Conservation (phyloP, 2,888 invertebrate genomes). For the Cantharis nigra region DNA sequence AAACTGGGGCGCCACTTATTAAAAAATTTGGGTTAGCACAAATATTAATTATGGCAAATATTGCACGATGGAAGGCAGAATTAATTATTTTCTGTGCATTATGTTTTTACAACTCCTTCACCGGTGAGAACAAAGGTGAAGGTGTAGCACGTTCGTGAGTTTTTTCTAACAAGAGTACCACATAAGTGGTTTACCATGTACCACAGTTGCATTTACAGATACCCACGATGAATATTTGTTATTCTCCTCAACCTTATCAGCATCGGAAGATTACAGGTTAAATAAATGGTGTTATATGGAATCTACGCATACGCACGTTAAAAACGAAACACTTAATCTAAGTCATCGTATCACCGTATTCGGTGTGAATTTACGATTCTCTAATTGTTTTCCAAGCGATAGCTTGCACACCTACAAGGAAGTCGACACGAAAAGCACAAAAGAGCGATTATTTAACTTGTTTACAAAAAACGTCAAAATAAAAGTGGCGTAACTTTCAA, state of each 20-base stretch:
- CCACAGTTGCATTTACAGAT: slow-evolving; percentile 37
- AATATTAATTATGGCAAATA: not conserved
- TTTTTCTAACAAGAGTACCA: slow-evolving; percentile 29
- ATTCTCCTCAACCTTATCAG: slow-evolving; percentile 34
- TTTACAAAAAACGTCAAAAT: not conserved
- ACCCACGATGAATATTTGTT: slow-evolving; percentile 35
- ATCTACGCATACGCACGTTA: slow-evolving; percentile 16
- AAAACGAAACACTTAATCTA: slow-evolving; percentile 16
- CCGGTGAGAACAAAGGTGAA: slow-evolving; percentile 27
- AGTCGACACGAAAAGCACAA: not conserved
- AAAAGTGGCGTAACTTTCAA: not conserved
- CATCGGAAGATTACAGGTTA: slow-evolving; percentile 29
- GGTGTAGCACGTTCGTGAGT: slow-evolving; percentile 27
- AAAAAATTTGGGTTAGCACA: not conserved
- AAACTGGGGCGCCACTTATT: not conserved
- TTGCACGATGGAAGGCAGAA: slow-evolving; percentile 7
- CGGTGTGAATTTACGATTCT: slow-evolving; percentile 12
- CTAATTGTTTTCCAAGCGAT: slow-evolving; percentile 7
- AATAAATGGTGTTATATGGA: slow-evolving; percentile 36
- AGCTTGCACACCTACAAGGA: slow-evolving; percentile 11
- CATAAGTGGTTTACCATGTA: slow-evolving; percentile 40
- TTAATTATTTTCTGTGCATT: slow-evolving; percentile 26
- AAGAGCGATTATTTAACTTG: not conserved
- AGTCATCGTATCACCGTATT: not conserved
- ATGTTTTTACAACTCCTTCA: slow-evolving; percentile 25